These are phyloP conservation scores for Heliconius hortense DNA, from an alignment of 2,888 invertebrate species.

Conservation along the genomic window DNA sequence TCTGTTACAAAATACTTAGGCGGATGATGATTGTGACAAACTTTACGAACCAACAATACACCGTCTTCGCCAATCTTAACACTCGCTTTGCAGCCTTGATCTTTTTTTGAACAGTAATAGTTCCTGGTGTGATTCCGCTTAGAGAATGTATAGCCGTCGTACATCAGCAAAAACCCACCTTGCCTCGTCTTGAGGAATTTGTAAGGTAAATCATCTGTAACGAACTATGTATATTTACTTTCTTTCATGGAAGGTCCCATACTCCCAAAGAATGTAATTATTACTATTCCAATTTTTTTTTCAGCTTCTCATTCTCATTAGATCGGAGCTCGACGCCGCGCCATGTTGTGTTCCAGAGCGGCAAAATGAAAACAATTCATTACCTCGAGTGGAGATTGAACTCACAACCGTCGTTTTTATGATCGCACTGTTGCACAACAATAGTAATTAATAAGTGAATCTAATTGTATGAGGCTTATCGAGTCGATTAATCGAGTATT, in stretches of 20 bases:
- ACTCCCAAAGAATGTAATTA: background rate
- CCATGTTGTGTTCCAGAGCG: too few relatives aligned
- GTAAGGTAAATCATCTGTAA: constrained; percentile 30
- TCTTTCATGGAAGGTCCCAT: background rate
- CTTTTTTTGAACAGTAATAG: constrained; percentile 50
- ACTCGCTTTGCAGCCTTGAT: constrained; percentile 48
- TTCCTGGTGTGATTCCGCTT: constrained; percentile 36
- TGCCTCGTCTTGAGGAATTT: constrained; percentile 30
- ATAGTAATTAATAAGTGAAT: too few relatives aligned
- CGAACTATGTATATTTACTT: constrained; percentile 1
- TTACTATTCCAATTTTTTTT: too few relatives aligned
- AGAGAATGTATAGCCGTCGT: constrained; percentile 45
- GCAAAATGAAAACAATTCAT: too few relatives aligned
- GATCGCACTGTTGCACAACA: too few relatives aligned
- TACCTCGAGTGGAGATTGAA: too few relatives aligned
- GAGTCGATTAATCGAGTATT: too few relatives aligned
- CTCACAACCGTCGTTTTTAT: too few relatives aligned
- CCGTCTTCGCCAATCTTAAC: constrained; percentile 46
- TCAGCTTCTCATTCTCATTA: too few relatives aligned
- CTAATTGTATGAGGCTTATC: too few relatives aligned
- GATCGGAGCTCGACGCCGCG: too few relatives aligned
- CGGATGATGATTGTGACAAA: constrained; percentile 44
- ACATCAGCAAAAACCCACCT: constrained; percentile 28
- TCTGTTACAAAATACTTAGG: constrained; percentile 44
- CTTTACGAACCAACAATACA: constrained; percentile 34